A percentile compares a stretch with the other conserved stretches of the same genome.
Conservation (phyloP, 2,113 vertebrate species). For the Hippocampus mohnikei region DNA sequence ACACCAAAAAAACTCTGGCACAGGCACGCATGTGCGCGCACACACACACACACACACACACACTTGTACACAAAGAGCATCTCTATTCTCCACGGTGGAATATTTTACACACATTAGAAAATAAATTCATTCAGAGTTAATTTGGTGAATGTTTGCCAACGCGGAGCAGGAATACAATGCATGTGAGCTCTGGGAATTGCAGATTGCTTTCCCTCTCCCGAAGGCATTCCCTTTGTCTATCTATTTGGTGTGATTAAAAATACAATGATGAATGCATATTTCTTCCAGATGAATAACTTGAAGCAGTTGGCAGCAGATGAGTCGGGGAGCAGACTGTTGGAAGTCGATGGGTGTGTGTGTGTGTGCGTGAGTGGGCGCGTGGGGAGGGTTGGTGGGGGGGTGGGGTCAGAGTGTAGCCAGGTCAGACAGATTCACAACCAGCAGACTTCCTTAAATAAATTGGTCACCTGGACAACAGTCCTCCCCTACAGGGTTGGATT, state of each 20-base stretch:
- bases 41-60: constrained; percentile 28
- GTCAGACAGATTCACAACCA: constrained; percentile 61
- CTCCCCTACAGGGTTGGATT: constrained; percentile 32
- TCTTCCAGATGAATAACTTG: constrained; percentile 80
- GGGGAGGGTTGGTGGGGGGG: neutral
- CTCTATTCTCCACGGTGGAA: constrained; percentile 60
- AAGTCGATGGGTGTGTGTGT: constrained; percentile 10
- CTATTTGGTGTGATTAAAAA: constrained; percentile 82
- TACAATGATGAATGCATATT: constrained; percentile 81
- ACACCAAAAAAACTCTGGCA: neutral
- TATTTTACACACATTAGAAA: constrained; percentile 74
- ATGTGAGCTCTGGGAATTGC: constrained; percentile 74
- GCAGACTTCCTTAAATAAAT: constrained; percentile 46
- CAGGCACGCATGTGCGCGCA: neutral
- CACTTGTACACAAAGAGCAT: constrained; percentile 20
- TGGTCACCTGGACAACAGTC: constrained; percentile 62
- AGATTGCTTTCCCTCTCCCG: constrained; percentile 68
- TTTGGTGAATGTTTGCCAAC: constrained; percentile 76
- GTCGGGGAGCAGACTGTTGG: constrained; percentile 65
- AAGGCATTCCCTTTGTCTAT: constrained; percentile 77
- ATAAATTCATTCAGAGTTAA: constrained; percentile 79
- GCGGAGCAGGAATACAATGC: constrained; percentile 69
- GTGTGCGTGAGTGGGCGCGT: neutral
- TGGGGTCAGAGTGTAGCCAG: constrained; percentile 48
- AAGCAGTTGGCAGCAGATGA: constrained; percentile 74